Conservation (phyloP, 2,888 invertebrate species). For the Hydropsyche betteni region DNA sequence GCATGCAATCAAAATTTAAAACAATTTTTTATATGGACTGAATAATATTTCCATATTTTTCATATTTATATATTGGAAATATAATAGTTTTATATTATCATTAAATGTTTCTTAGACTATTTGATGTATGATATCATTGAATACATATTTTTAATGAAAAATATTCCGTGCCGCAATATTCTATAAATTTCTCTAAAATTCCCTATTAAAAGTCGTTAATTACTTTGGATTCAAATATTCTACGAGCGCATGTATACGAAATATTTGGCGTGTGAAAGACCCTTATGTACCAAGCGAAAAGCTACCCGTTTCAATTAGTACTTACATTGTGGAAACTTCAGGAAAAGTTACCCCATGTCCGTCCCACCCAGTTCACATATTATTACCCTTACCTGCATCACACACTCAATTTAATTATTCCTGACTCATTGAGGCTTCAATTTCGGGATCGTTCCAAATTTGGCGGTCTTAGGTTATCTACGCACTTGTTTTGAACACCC, state of each 20-base stretch:
- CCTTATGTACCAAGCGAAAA: conserved; percentile 1
- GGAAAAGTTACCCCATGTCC: conserved; percentile 21
- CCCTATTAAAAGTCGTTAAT: too few relatives aligned
- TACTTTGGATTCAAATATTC: too few relatives aligned
- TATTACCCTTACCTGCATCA: conserved; percentile 33
- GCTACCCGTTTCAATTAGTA: conserved; percentile 29
- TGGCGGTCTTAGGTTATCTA: conserved; percentile 38
- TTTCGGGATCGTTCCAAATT: conserved; percentile 14
- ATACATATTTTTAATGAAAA: background rate
- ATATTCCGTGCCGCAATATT: background rate
- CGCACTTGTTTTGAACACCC: conserved; percentile 42
- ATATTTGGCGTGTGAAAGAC: too few relatives aligned
- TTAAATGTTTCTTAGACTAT: too few relatives aligned
- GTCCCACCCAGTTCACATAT: conserved; percentile 11
- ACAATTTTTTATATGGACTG: too few relatives aligned
- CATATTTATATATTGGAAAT: too few relatives aligned
- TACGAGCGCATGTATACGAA: too few relatives aligned
- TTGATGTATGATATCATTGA: too few relatives aligned
- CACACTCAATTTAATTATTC: conserved; percentile 37
- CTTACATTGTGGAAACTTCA: conserved; percentile 31
- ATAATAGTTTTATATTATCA: too few relatives aligned
- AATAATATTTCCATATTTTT: too few relatives aligned
- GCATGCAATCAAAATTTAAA: too few relatives aligned
- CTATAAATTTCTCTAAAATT: too few relatives aligned
- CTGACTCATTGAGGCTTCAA: conserved; percentile 13